Percentiles rank a stretch among this genome's conserved stretches.
These are phyloP conservation scores for Magallana ariakensis DNA, from an alignment of 1,140 invertebrate genomes.

Conservation along the genomic window DNA sequence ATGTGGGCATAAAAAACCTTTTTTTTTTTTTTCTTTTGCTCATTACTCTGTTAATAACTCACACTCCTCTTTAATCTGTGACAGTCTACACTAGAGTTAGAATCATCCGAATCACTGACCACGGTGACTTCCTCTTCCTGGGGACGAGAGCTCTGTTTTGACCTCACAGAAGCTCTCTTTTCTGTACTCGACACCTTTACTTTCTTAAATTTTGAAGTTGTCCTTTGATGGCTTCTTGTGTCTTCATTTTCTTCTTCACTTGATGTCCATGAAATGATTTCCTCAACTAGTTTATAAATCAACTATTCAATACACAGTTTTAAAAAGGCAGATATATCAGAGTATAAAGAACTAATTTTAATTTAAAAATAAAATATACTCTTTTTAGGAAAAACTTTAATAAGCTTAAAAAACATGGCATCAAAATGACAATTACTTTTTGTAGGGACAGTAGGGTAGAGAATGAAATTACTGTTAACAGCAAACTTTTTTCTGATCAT, in stretches of 20 bases:
- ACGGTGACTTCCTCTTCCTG: neutral
- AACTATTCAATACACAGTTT: too few relatives aligned
- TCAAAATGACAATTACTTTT: too few relatives aligned
- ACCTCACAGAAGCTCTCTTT: neutral
- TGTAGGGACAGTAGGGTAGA: too few relatives aligned
- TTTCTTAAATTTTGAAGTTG: neutral
- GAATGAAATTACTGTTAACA: too few relatives aligned
- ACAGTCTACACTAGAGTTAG: neutral
- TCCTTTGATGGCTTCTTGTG: neutral
- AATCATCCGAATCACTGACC: neutral
- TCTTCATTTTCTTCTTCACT: conserved; percentile 12
- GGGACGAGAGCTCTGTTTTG: neutral
- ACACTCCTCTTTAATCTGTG: neutral
- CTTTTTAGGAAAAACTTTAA: too few relatives aligned
- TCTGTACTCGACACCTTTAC: neutral
- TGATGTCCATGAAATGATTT: neutral
- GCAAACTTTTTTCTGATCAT: too few relatives aligned
- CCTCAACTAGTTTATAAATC: neutral
- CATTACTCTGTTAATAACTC: neutral
- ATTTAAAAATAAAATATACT: too few relatives aligned
- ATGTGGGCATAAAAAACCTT: too few relatives aligned
- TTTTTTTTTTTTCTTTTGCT: too few relatives aligned
- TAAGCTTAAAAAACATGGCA: too few relatives aligned
- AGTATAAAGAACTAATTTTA: too few relatives aligned
- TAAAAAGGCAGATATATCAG: too few relatives aligned